Evolutionary conservation across 2,113 vertebrate genomes (phyloP), one percentile per base, ranked within the genome.

Genomic region (Macrotis lagotis): DNA sequence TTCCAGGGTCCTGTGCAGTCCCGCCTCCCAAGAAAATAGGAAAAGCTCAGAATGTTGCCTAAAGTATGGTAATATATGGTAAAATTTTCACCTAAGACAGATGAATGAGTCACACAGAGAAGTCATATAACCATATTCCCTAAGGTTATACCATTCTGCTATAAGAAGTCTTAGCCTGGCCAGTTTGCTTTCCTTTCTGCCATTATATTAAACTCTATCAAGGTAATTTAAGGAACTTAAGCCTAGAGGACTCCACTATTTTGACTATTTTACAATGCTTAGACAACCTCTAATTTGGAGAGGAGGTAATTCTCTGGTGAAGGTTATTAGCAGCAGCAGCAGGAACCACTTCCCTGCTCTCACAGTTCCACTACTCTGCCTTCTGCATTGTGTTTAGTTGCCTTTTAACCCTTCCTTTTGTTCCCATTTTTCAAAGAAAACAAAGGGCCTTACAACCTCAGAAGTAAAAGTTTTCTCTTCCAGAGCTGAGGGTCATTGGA

Each of bases 401-500:
- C n/a, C 19, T 24, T 83, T 44, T 44, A 24, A 24, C 19, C 37
- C 66, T n/a, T 74, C n/a, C 37, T 19, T 19, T 37, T 37, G 16
- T 74, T 74, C 37, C 66, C 19, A 44, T n/a, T 2, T 44, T 4
- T 31, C 55, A 66, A 66, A 37, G 55, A 53, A 66, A 22, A 52
- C 25, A 83, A 16, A 83, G n/a, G n/a, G 6, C 25, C 10, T 89
- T 51, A 50, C 92, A 91, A 88, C n/a, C 50, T 28, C 4, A 90
- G 92, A 37, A 66, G 52, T 22, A 12, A 48, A n/a, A 90, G 26
- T 48, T 91, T 4, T 44, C 6, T 44, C 24, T 74, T n/a, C 59
- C 19, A 25, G 90, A 59, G 6, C 9, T 0, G 8, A n/a, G 4
- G 8, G 0, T 28, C 16, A 5, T 0, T 1, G 22, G 47, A 2